These are phyloP conservation scores for Morphnarchus princeps DNA, from an alignment of 2,113 vertebrate species.

Conservation along the genomic window DNA sequence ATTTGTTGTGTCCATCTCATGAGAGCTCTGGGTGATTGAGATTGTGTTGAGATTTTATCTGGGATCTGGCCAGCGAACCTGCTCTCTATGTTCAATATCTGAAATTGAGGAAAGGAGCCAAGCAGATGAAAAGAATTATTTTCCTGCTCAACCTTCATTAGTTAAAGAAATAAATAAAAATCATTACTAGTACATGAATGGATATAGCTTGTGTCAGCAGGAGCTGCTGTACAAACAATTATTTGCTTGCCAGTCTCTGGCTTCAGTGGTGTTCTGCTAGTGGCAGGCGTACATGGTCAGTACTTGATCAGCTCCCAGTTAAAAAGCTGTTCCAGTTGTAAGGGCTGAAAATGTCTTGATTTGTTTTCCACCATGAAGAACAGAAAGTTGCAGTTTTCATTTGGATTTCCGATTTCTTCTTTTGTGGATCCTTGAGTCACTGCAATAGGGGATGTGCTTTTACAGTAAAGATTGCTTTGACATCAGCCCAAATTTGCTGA, in stretches of 20 bases:
- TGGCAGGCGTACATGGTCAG: fast-evolving
- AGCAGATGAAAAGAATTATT: not conserved
- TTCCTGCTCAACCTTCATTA: not conserved
- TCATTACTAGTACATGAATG: not conserved
- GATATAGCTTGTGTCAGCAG: not conserved
- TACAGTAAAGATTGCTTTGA: not conserved
- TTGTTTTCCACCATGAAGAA: not conserved
- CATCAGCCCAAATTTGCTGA: not conserved
- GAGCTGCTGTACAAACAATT: not conserved
- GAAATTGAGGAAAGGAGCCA: not conserved
- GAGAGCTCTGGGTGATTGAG: not conserved
- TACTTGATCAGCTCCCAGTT: fast-evolving
- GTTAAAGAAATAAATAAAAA: not conserved
- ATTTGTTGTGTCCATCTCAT: no score
- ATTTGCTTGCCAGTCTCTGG: not conserved
- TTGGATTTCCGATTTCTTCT: not conserved
- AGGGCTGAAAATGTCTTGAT: not conserved
- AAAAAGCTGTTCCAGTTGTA: not conserved
- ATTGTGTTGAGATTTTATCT: not conserved
- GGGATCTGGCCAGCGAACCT: not conserved
- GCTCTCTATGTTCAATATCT: not conserved
- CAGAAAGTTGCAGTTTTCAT: not conserved
- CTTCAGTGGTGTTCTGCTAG: no score
- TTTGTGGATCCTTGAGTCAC: not conserved
- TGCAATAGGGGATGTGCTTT: not conserved